Percentiles rank a stretch among this genome's conserved stretches.
Evolutionary conservation across 2,797 vertebrate species (phyloP).

Genomic region (Synaphobranchus kaupii): DNA sequence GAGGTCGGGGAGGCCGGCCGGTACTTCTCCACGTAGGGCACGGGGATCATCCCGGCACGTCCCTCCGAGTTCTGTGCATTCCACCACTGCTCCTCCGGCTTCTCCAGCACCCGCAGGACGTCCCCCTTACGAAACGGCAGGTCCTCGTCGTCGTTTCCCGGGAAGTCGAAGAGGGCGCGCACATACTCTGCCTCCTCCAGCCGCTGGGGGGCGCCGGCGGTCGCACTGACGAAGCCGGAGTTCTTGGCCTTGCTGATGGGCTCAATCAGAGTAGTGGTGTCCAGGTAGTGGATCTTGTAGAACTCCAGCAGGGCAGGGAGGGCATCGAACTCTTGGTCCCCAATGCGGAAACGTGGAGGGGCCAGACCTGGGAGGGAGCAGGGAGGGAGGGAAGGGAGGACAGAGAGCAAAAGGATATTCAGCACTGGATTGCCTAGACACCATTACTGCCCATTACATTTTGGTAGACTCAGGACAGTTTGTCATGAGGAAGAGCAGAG

Average conservation of each 20-base stretch:
- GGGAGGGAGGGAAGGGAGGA: conserved; percentile 38
- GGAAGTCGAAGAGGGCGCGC: conserved; percentile 96
- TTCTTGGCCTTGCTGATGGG: conserved; percentile 91
- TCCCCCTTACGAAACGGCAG: conserved; percentile 98
- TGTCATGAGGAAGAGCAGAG: neutral
- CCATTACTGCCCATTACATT: neutral
- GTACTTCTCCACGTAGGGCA: conserved; percentile 97
- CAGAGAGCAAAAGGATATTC: neutral
- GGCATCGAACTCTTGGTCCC: conserved; percentile 97
- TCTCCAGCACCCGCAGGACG: conserved; percentile 90
- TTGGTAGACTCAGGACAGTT: neutral
- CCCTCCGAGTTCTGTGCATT: conserved; percentile 94
- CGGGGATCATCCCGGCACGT: conserved; percentile 95
- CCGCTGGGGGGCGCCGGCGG: conserved; percentile 77
- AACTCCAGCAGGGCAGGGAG: conserved; percentile 95
- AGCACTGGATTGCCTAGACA: neutral
- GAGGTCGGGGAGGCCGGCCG: conserved; percentile 84
- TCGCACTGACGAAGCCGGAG: conserved; percentile 65
- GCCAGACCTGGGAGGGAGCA: conserved; percentile 72
- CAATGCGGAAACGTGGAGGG: conserved; percentile 88
- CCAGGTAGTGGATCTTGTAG: conserved; percentile 99
- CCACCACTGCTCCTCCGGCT: conserved; percentile 99
- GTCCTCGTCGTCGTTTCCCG: conserved; percentile 96
- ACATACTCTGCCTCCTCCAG: conserved; percentile 89
- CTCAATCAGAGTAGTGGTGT: conserved; percentile 98